A percentile compares a stretch with the other conserved stretches of the same genome.
Evolutionary conservation across 2,888 invertebrate genomes (phyloP).

Genomic region (Ferrisia virgata): DNA sequence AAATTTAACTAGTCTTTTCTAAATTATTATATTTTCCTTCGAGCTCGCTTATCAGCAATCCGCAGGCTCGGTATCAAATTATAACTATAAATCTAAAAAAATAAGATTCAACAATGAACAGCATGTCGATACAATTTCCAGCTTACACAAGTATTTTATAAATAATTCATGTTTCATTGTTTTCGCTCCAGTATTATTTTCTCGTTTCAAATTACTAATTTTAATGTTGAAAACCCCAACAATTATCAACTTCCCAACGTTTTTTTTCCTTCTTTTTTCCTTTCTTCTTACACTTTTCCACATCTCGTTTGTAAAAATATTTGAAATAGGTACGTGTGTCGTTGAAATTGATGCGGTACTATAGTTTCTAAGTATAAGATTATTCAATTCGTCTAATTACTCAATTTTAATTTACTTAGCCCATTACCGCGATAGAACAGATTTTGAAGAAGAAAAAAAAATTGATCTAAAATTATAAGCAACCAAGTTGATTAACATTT

Average conservation of each 20-base stretch:
- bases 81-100: constrained; percentile 31
- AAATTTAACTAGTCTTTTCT: constrained; percentile 37
- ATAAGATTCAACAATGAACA: constrained; percentile 30
- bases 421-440: not conserved
- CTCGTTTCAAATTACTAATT: constrained; percentile 32
- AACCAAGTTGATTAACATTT: too few relatives aligned
- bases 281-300: not conserved
- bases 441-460: not conserved
- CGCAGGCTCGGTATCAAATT: constrained; percentile 4
- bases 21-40: constrained; percentile 36
- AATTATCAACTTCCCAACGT: constrained; percentile 24
- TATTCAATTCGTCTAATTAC: not conserved
- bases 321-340: not conserved
- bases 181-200: constrained; percentile 18
- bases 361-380: not conserved
- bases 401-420: not conserved
- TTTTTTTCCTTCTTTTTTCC: not conserved
- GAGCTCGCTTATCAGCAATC: constrained; percentile 22
- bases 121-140: constrained; percentile 40
- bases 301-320: constrained; percentile 16
- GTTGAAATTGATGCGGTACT: not conserved
- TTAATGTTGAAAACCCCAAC: not conserved
- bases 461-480: not conserved
- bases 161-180: constrained; percentile 45
- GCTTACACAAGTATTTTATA: constrained; percentile 27